phyloP scores from a whole-genome alignment of 53 echinoderm and acorn worm genomes.

The Zoroaster sp. region DNA sequence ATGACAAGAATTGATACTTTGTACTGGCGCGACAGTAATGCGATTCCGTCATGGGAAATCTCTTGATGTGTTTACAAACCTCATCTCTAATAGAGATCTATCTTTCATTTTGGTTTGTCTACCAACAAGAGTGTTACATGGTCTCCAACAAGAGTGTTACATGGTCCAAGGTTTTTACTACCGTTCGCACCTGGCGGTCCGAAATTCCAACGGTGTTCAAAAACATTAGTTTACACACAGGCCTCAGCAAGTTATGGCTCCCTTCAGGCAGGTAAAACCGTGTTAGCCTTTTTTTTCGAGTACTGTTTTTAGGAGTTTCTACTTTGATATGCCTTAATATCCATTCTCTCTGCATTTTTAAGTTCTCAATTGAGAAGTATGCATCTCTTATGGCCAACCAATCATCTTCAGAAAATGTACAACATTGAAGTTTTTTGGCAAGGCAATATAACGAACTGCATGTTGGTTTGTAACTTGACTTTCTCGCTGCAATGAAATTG shows the following conservation, averaged over 20 bases:
- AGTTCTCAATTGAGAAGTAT: constrained; percentile 49
- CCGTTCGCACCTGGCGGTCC: constrained; percentile 35
- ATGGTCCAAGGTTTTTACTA: neutral
- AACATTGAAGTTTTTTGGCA: neutral
- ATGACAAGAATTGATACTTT: constrained; percentile 43
- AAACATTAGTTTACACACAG: constrained; percentile 24
- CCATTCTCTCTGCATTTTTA: constrained; percentile 66
- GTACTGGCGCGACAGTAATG: constrained; percentile 60
- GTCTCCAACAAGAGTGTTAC: constrained; percentile 6
- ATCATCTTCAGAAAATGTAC: neutral
- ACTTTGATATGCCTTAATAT: constrained; percentile 1
- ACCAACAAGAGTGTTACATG: constrained; percentile 9
- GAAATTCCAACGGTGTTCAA: constrained; percentile 26
- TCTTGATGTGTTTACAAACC: constrained; percentile 47
- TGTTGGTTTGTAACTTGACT: neutral
- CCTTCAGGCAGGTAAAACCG: neutral
- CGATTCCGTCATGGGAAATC: constrained; percentile 60
- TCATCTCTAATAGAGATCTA: neutral
- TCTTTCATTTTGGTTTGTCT: constrained; percentile 8
- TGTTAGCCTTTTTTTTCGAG: neutral
- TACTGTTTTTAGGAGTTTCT: neutral
- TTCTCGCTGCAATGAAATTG: neutral
- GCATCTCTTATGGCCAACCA: constrained; percentile 24
- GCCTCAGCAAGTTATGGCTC: neutral
- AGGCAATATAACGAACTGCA: neutral